These are phyloP conservation scores for Dorcus parallelipipedus DNA, from an alignment of 2,888 invertebrate genomes.

Conservation along the genomic window DNA sequence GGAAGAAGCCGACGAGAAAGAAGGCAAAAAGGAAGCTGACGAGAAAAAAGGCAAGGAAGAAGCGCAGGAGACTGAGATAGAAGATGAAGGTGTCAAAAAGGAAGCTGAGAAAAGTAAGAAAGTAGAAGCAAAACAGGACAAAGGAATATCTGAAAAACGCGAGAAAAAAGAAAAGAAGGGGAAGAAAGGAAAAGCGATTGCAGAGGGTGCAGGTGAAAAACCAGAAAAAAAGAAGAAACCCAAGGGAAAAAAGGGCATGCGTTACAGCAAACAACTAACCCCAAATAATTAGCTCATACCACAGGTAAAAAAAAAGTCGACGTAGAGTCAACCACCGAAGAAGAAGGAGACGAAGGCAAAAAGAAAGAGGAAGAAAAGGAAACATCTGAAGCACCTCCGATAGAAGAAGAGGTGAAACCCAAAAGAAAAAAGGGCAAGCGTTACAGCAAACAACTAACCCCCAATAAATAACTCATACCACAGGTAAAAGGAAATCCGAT, in stretches of 20 bases:
- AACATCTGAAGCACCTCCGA: neutral
- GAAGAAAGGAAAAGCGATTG: conserved; percentile 33
- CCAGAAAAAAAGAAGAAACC: conserved; percentile 40
- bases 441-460: neutral
- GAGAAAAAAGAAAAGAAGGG: conserved; percentile 47
- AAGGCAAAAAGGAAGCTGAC: neutral
- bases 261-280: neutral
- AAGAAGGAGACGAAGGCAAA: conserved; percentile 46
- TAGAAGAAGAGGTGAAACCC: conserved; percentile 41
- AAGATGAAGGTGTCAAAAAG: conserved; percentile 3
- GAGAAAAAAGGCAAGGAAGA: neutral
- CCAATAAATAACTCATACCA: neutral
- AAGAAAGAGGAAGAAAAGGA: conserved; percentile 27
- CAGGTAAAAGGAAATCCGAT: neutral
- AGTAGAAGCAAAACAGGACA: conserved; percentile 48
- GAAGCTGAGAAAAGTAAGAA: conserved; percentile 46
- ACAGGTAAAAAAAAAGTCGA: neutral
- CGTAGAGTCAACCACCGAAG: conserved; percentile 31
- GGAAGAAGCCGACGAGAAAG: too few relatives aligned
- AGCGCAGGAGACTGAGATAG: neutral
- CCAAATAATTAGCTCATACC: neutral
- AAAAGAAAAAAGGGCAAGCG: conserved; percentile 39
- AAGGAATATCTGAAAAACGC: conserved; percentile 44
- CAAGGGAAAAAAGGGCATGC: conserved; percentile 40
- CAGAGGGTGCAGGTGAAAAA: neutral